Evolutionary conservation across 2,797 vertebrate genomes (phyloP), one percentile per base, ranked within the genome.

Genomic region (Alauda arvensis): DNA sequence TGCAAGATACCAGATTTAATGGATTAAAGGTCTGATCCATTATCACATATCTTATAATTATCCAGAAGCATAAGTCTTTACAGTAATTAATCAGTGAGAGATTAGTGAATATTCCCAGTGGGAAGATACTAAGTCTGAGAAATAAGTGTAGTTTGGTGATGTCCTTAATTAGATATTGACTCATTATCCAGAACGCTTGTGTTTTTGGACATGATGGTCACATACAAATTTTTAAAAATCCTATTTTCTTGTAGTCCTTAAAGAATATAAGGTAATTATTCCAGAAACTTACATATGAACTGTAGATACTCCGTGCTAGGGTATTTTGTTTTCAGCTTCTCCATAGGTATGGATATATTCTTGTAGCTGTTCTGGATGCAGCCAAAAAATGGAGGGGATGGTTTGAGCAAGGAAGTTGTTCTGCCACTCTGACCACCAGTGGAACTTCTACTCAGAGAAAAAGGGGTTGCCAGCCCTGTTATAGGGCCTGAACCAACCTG

Each of bases 11-110:
- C 37, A 91, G 91, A 94, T 95, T 95, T 93, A 95, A 95, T 85
- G 90, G 90, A 95, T 93, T 95, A 94, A 95, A 95, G 95, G 94
- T 95, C 95, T 95, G 90, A 93, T 94, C 91, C 91, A 93, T 95
- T 95, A 95, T 93, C 94, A 93, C 93, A 95, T 83, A 93, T 95
- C 87, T 95, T 95, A 95, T 93, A 93, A 95, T 95, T 94, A 95
- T 95, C 85, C 75, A 92, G 93, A 95, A 95, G 90, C 93, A 94
- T 95, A 95, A 91, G 93, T 94, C 93, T 95, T 95, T 93, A 89
- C 85, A 90, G 93, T 93, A 95, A 95, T 95, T 95, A 95, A 95
- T 95, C 95, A 94, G 94, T 92, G 80, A 91, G 89, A 95, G 94
- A 95, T 95, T 94, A 95, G 88, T 86, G 93, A 93, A 88, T 93